Conservation (phyloP, 2,888 invertebrate species). For the Catocala sponsa region DNA sequence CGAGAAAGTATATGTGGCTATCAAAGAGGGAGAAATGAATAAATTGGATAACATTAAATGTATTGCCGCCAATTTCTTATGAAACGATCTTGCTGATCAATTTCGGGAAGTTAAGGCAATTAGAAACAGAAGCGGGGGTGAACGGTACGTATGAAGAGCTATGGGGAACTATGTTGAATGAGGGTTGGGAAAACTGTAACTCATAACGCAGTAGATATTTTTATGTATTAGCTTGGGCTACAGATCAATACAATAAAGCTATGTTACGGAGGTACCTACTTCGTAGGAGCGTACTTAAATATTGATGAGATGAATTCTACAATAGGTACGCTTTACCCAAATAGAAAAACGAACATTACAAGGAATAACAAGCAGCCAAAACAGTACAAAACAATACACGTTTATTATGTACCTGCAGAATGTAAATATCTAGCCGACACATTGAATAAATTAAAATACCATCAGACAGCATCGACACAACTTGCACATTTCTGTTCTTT, state of each 20-base stretch:
- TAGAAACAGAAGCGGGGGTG: conserved; percentile 27
- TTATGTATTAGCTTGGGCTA: neutral
- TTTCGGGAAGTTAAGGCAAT: conserved; percentile 31
- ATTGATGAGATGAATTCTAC: neutral
- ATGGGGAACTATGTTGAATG: conserved; percentile 12
- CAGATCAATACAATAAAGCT: too few species aligned
- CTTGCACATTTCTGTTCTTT: conserved; percentile 24
- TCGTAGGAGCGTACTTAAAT: too few species aligned
- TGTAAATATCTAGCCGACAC: conserved; percentile 5
- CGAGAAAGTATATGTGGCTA: conserved; percentile 49
- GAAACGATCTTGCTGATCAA: conserved; percentile 43
- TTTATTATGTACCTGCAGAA: conserved; percentile 9
- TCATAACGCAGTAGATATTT: neutral
- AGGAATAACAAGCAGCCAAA: neutral
- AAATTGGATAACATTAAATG: conserved; percentile 61
- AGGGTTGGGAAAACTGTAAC: conserved; percentile 1
- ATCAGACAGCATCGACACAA: conserved; percentile 8
- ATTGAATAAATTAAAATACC: conserved; percentile 21
- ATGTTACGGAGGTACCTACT: too few species aligned
- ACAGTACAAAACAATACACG: neutral
- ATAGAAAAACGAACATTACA: conserved; percentile 1
- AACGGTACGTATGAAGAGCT: neutral
- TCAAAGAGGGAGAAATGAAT: conserved; percentile 50
- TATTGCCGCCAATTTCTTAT: conserved; percentile 50
- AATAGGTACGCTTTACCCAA: neutral